phyloP scores from a whole-genome alignment of 1,140 invertebrate species.

The Dendroctonus valens region DNA sequence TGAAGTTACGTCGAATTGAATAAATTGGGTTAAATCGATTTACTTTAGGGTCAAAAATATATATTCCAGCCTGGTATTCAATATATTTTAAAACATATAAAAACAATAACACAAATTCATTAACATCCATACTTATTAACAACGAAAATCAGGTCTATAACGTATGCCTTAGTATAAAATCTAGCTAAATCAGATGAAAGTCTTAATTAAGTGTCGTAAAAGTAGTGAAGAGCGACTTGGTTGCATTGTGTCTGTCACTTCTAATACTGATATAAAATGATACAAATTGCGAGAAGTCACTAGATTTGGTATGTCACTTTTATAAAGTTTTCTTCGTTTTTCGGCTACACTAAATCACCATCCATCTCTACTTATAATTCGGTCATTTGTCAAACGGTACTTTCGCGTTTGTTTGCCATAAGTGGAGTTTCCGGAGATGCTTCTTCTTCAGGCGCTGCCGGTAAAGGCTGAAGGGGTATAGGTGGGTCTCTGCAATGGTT shows the following conservation, averaged over 20 bases:
- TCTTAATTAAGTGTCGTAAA: background rate
- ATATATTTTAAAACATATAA: no score
- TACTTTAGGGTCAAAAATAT: no score
- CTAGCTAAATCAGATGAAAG: background rate
- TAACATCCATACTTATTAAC: no score
- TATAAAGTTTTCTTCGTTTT: background rate
- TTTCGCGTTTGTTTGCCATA: slow-evolving; percentile 57
- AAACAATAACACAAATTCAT: no score
- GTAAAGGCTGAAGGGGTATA: slow-evolving; percentile 51
- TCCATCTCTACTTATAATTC: slow-evolving; percentile 32
- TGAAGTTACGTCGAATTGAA: no score
- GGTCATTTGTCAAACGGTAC: slow-evolving; percentile 56
- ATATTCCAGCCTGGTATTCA: no score
- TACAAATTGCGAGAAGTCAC: background rate
- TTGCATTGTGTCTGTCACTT: background rate
- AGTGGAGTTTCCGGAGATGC: slow-evolving; percentile 55
- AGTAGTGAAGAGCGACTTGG: background rate
- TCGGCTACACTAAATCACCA: slow-evolving; percentile 25
- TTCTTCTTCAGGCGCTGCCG: slow-evolving; percentile 50
- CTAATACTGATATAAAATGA: background rate
- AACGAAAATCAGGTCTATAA: background rate
- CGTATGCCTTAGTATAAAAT: background rate
- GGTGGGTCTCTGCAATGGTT: slow-evolving; percentile 45
- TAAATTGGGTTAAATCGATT: no score
- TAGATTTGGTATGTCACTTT: slow-evolving; percentile 1